phyloP scores from a whole-genome alignment of 2,888 invertebrate species.

The Agriotes lineatus region DNA sequence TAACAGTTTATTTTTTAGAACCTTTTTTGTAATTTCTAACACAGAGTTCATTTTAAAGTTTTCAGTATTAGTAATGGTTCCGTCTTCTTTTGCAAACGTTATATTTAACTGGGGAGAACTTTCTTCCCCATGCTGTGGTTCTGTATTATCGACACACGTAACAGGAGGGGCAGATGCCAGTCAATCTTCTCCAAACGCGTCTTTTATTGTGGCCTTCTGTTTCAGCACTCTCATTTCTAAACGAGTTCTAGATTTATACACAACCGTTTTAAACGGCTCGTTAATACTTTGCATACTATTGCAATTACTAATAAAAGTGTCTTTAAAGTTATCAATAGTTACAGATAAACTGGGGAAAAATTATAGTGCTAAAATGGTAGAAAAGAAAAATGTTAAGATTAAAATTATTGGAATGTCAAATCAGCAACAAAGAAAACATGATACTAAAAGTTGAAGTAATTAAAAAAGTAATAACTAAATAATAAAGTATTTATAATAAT shows the following conservation, averaged over 20 bases:
- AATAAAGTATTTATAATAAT: no score
- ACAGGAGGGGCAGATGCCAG: constrained; percentile 86
- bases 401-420: no score
- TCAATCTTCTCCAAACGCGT: constrained; percentile 85
- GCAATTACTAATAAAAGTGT: constrained; percentile 75
- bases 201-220: constrained; percentile 82
- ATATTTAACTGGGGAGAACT: constrained; percentile 61
- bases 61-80: constrained; percentile 63
- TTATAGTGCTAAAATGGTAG: no score
- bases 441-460: no score
- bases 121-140: constrained; percentile 54
- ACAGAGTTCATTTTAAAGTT: constrained; percentile 19
- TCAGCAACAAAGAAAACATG: no score
- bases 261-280: constrained; percentile 77
- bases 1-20: constrained; percentile 53
- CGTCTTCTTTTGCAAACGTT: constrained; percentile 65
- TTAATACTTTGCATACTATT: constrained; percentile 70
- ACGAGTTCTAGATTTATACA: constrained; percentile 80
- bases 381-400: no score
- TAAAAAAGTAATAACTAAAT: no score
- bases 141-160: constrained; percentile 68
- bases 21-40: constrained; percentile 49
- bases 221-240: constrained; percentile 80
- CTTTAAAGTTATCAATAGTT: constrained; percentile 76
- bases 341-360: no score